Evolutionary conservation across 2,797 vertebrate species (phyloP), one percentile per base, ranked within the genome.

Genomic region (Rhynchotus rufescens): DNA sequence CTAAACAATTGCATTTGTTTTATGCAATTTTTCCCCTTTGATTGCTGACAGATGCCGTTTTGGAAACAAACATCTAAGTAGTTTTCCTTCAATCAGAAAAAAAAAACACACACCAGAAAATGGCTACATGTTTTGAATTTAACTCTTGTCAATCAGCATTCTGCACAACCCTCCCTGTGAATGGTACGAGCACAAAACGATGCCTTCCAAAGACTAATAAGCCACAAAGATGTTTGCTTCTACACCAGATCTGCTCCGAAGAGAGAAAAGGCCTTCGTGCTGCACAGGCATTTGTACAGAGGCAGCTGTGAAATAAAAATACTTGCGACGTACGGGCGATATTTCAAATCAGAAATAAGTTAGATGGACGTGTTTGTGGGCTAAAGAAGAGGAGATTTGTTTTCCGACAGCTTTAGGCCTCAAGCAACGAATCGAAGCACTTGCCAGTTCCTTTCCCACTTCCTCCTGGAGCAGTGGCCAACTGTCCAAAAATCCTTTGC

Each of bases 21-120:
- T 98, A 98, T 98, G 98, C 98, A 97, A 98, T 98, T 98, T 95
- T 95, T 90, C 97, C 96, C 93, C 96, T 97, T 97, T 98, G 98
- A 99, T 99, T 98, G 98, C 98, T 98, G 98, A 98, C 98, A 99
- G 99, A 98, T 99, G 98, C 97, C 97, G 98, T 98, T 98, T 98
- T 98, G 98, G 97, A 98, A 98, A 98, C 97, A 98, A 98, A 98
- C 97, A 98, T 98, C 95, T 97, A 98, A 98, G 97, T 97, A 98
- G 96, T 97, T 98, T 98, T 97, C 97, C 97, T 97, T 98, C 97
- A 97, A 97, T 98, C 96, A 97, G 94, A 87, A 96, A 97, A 96
- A 52, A 96, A 97, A 94, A 93, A 80, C 96, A 96, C 94, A 96
- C 97, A 96, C 94, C 95, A 97, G 97, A 98, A 97, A 97, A 96